Evolutionary conservation across 1,140 invertebrate species (phyloP).

Genomic region (Gyrodactylus salaris): DNA sequence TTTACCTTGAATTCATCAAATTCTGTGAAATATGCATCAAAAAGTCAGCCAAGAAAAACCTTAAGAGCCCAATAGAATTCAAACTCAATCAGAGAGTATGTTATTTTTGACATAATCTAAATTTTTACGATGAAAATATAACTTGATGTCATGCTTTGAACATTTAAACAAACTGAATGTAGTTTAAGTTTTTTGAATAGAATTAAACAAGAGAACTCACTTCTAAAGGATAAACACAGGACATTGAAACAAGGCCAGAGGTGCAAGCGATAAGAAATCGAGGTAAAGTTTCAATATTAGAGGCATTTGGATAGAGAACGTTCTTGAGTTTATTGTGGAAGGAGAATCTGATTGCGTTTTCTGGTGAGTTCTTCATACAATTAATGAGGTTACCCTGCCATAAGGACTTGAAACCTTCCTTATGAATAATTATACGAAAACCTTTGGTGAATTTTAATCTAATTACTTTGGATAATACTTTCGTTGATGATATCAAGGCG

Average conservation of each 20-base stretch:
- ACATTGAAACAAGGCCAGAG: slow-evolving; percentile 52
- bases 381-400: slow-evolving; percentile 97
- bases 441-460: not conserved
- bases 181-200: too few species aligned
- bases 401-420: slow-evolving; percentile 53
- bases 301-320: slow-evolving; percentile 17
- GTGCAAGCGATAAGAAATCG: slow-evolving; percentile 74
- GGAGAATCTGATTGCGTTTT: slow-evolving; percentile 82
- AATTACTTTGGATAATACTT: not conserved
- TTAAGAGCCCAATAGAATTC: too few species aligned
- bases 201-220: slow-evolving; percentile 18
- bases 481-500: not conserved
- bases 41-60: too few species aligned
- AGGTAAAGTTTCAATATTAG: slow-evolving; percentile 47
- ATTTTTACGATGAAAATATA: too few species aligned
- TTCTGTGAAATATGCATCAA: too few species aligned
- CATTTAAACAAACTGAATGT: too few species aligned
- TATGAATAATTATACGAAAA: slow-evolving; percentile 29
- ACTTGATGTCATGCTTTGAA: too few species aligned
- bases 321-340: slow-evolving; percentile 33
- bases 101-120: too few species aligned
- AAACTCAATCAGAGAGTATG: too few species aligned
- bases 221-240: slow-evolving; percentile 57
- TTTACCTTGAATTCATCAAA: not conserved
- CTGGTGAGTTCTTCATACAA: slow-evolving; percentile 85